Conservation (phyloP, 2,888 invertebrate species). For the Stegophylla sp. region DNA sequence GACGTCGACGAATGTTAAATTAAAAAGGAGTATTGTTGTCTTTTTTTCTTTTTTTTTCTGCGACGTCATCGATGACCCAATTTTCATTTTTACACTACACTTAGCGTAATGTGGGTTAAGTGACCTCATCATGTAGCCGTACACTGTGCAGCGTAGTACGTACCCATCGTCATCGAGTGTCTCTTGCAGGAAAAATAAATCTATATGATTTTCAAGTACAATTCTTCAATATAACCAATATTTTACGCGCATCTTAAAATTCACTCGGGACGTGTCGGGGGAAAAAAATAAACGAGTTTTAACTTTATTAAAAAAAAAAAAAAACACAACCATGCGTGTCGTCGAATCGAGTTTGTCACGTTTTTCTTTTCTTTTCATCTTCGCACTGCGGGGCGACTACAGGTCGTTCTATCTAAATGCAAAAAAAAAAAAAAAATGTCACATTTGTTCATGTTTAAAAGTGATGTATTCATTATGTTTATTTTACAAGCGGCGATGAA, state of each 20-base stretch:
- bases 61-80: neutral
- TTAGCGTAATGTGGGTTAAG: slow-evolving; percentile 10
- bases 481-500: too few species aligned
- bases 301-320: slow-evolving; percentile 11
- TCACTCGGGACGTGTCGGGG: neutral
- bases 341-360: neutral
- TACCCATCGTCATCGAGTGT: slow-evolving; percentile 14
- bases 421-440: too few species aligned
- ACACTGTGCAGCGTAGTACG: neutral
- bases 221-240: slow-evolving; percentile 6
- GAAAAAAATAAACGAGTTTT: neutral
- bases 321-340: too few species aligned
- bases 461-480: too few species aligned
- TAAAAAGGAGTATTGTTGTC: neutral
- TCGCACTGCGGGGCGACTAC: neutral
- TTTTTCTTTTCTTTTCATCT: neutral
- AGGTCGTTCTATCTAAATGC: neutral
- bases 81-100: neutral
- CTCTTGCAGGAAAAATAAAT: neutral
- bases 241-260: neutral
- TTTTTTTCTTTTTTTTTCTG: neutral
- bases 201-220: neutral
- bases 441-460: too few species aligned
- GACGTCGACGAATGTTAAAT: too few species aligned
- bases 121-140: too few species aligned